Evolutionary conservation across 2,113 vertebrate species (phyloP).

Genomic region (Eolophus roseicapilla): DNA sequence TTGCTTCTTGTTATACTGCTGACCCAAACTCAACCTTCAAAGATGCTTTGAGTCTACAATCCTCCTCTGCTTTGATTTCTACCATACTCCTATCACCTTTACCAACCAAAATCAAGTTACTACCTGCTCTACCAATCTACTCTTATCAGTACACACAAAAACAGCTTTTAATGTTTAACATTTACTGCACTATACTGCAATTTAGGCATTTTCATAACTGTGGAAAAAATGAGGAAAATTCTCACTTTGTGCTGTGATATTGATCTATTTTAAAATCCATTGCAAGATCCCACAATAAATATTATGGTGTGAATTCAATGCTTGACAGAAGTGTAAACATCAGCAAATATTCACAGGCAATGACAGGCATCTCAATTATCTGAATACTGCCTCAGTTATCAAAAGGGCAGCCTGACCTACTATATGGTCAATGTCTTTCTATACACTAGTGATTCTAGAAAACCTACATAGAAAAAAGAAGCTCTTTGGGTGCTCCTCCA

Average conservation of each 20-base stretch:
- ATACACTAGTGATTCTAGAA: not conserved
- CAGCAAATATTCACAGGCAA: slow-evolving; percentile 44
- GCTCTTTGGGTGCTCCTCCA: not conserved
- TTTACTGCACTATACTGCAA: not conserved
- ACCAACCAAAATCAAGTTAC: not conserved
- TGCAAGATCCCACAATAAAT: slow-evolving; percentile 1
- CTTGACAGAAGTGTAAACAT: slow-evolving; percentile 49
- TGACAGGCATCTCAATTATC: slow-evolving; percentile 48
- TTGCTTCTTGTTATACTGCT: not conserved
- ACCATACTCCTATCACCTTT: not conserved
- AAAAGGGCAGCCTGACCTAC: slow-evolving; percentile 43
- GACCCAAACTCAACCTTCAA: not conserved
- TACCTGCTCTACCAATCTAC: not conserved
- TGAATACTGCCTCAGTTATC: not conserved
- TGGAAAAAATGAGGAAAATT: slow-evolving; percentile 1
- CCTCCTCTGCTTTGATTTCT: not conserved
- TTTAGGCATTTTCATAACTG: not conserved
- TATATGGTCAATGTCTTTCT: not conserved
- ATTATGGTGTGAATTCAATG: not conserved
- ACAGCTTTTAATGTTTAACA: not conserved
- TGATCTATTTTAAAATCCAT: slow-evolving; percentile 8
- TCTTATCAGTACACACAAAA: not conserved
- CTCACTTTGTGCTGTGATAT: not conserved
- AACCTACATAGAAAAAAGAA: not conserved
- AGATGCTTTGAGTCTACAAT: not conserved